phyloP scores from a whole-genome alignment of 2,113 vertebrate genomes.

The Sinocyclocheilus anophthalmus region DNA sequence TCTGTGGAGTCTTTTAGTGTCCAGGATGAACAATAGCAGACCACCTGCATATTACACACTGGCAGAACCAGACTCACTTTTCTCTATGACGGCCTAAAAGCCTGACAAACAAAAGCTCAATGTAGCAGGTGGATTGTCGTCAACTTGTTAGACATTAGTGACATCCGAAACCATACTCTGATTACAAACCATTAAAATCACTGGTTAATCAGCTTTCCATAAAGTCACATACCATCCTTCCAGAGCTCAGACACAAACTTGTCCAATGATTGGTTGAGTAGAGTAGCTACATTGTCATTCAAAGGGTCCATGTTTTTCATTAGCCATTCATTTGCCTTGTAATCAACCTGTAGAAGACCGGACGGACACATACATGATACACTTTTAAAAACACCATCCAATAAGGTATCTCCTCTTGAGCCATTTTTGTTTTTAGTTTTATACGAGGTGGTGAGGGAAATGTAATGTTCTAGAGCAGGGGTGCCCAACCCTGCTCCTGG shows the following conservation, averaged over 20 bases:
- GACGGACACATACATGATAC: not conserved
- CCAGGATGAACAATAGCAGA: constrained; percentile 33
- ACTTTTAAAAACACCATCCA: not conserved
- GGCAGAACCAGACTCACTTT: constrained; percentile 10
- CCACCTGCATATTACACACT: constrained; percentile 21
- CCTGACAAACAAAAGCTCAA: constrained; percentile 38
- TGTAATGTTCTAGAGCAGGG: not conserved
- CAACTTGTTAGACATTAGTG: not conserved
- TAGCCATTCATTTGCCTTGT: constrained; percentile 97
- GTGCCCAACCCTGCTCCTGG: too few species aligned
- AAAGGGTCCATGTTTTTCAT: constrained; percentile 99
- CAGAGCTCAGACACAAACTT: constrained; percentile 97
- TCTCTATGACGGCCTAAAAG: constrained; percentile 37
- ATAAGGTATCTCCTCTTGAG: not conserved
- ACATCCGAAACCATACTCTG: not conserved
- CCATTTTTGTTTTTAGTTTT: not conserved
- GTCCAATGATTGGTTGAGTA: constrained; percentile 94
- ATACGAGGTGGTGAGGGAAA: not conserved
- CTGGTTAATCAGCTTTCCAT: not conserved
- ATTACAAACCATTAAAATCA: not conserved
- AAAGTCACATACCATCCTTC: constrained; percentile 85
- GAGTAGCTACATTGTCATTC: constrained; percentile 91
- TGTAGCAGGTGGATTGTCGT: constrained; percentile 39
- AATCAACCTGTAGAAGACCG: constrained; percentile 84
- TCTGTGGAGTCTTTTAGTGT: constrained; percentile 14